Conservation (phyloP, 1,140 invertebrate genomes). For the Centruroides vittatus region DNA sequence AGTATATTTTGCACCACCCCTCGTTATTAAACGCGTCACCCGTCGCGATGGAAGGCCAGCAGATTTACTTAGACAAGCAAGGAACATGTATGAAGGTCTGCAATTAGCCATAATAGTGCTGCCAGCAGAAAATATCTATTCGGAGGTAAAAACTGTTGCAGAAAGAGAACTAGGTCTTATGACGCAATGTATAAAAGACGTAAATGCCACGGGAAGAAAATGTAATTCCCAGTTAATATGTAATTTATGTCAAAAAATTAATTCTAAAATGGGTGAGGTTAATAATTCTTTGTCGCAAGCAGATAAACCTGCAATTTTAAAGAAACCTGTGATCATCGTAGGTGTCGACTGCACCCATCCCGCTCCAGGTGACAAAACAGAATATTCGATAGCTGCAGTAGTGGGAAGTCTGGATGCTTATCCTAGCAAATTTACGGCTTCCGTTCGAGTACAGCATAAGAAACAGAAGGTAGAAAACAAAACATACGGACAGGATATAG, state of each 20-base stretch:
- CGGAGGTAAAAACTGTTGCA: conserved; percentile 50
- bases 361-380: conserved; percentile 44
- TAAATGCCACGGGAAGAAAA: conserved; percentile 31
- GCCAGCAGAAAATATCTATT: conserved; percentile 12
- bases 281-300: conserved; percentile 33
- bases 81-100: background rate
- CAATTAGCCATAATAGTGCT: background rate
- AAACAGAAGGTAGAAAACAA: background rate
- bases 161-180: conserved; percentile 57
- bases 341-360: conserved; percentile 83
- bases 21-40: background rate
- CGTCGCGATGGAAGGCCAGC: background rate
- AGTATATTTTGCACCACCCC: background rate
- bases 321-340: conserved; percentile 46
- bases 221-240: conserved; percentile 32
- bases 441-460: conserved; percentile 10
- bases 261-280: conserved; percentile 65
- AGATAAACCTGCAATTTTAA: conserved; percentile 24
- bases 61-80: background rate
- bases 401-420: conserved; percentile 12
- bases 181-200: conserved; percentile 61
- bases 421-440: conserved; percentile 10
- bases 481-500: conserved; percentile 3
- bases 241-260: conserved; percentile 71
- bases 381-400: conserved; percentile 67